Evolutionary conservation across 2,888 invertebrate genomes (phyloP).

Genomic region (Neria commutata): DNA sequence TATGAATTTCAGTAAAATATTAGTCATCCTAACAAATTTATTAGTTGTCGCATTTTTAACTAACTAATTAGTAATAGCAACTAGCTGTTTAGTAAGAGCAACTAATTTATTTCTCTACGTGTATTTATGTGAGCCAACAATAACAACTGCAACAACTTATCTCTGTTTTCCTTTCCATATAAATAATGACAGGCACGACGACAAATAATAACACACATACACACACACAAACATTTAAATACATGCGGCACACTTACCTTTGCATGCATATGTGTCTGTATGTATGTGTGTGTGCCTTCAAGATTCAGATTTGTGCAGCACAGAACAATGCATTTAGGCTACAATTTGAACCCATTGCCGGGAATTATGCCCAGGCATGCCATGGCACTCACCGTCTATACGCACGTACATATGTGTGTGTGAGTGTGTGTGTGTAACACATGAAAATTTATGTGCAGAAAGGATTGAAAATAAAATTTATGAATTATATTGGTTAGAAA

Average conservation of each 20-base stretch:
- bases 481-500: slow-evolving; percentile 60
- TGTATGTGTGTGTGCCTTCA: slow-evolving; percentile 2
- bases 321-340: not conserved
- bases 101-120: slow-evolving; percentile 43
- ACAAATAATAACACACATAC: slow-evolving; percentile 50
- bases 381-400: too few relatives aligned
- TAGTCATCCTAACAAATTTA: too few relatives aligned
- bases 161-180: slow-evolving; percentile 45
- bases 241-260: slow-evolving; percentile 17
- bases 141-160: slow-evolving; percentile 26
- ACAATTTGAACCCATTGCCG: not conserved
- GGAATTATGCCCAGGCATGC: too few relatives aligned
- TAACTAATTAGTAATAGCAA: too few relatives aligned
- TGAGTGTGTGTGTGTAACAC: slow-evolving; percentile 41
- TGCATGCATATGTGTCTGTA: slow-evolving; percentile 8
- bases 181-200: slow-evolving; percentile 56
- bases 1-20: too few relatives aligned
- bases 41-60: too few relatives aligned
- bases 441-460: slow-evolving; percentile 58
- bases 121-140: slow-evolving; percentile 10
- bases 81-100: too few relatives aligned
- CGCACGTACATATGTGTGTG: slow-evolving; percentile 14
- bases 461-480: slow-evolving; percentile 60
- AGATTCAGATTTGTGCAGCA: not conserved
- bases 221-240: slow-evolving; percentile 10